Conservation (phyloP, 2,113 vertebrate species). For the Xenopus tropicalis region DNA sequence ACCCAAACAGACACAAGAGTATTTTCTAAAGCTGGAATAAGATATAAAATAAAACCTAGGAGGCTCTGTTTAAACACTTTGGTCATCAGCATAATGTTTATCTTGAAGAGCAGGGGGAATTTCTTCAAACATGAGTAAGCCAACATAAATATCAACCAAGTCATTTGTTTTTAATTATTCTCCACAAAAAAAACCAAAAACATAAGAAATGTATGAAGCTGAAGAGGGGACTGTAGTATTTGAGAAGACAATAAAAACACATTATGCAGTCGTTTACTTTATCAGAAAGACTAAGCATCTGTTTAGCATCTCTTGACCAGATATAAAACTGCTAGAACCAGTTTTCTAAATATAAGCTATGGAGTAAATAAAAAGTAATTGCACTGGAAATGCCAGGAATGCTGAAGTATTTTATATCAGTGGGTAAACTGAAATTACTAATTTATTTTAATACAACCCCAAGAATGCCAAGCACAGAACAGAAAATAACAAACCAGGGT, state of each 20-base stretch:
- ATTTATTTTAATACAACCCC: not conserved
- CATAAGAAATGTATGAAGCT: constrained; percentile 29
- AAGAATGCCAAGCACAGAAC: not conserved
- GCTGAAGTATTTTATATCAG: not conserved
- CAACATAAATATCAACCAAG: constrained; percentile 35
- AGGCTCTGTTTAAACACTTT: constrained; percentile 6
- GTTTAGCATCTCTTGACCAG: constrained; percentile 32
- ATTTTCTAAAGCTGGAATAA: constrained; percentile 14
- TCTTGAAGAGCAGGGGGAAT: constrained; percentile 12
- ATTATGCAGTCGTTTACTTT: constrained; percentile 30
- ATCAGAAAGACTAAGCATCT: constrained; percentile 31
- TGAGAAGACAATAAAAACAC: not conserved
- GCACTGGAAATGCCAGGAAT: not conserved
- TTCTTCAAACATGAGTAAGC: constrained; percentile 9
- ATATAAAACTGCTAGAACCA: constrained; percentile 11
- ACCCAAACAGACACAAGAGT: constrained; percentile 27
- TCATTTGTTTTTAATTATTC: constrained; percentile 45
- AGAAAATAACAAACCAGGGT: no score
- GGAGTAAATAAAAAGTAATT: not conserved
- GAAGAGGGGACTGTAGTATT: constrained; percentile 5
- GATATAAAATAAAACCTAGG: constrained; percentile 18
- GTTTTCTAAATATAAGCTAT: constrained; percentile 23
- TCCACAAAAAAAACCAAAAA: constrained; percentile 34
- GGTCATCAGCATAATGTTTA: constrained; percentile 32
- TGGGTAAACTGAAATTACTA: not conserved